A percentile compares a stretch with the other conserved stretches of the same genome.
Conservation (phyloP, 2,888 invertebrate species). For the Tetragonula carbonaria region DNA sequence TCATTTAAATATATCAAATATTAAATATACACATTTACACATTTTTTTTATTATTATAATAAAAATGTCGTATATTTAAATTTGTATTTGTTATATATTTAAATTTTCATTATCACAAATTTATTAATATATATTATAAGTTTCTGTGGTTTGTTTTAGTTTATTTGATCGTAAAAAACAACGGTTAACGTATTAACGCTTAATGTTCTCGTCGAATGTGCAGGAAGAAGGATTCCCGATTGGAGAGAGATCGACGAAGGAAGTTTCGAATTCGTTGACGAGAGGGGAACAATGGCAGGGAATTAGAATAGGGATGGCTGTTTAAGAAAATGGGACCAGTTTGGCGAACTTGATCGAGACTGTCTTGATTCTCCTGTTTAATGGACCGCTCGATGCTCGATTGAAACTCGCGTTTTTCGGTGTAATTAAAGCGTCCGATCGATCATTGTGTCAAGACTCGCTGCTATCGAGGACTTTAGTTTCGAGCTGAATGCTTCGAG, state of each 20-base stretch:
- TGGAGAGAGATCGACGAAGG: not conserved
- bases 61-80: too few relatives aligned
- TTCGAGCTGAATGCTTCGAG: not conserved
- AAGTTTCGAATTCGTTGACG: not conserved
- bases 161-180: too few relatives aligned
- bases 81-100: too few relatives aligned
- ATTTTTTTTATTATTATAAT: too few relatives aligned
- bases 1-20: too few relatives aligned
- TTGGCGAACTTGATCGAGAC: slow-evolving; percentile 7
- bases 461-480: not conserved
- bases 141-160: too few relatives aligned
- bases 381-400: slow-evolving; percentile 10
- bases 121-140: too few relatives aligned
- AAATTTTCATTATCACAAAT: too few relatives aligned
- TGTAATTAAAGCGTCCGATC: slow-evolving; percentile 20
- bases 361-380: not conserved
- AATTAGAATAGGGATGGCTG: not conserved
- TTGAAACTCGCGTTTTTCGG: slow-evolving; percentile 24
- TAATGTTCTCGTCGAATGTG: not conserved
- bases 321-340: slow-evolving; percentile 22
- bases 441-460: slow-evolving; percentile 19
- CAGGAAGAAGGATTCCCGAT: not conserved
- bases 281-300: not conserved
- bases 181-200: not conserved
- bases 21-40: too few relatives aligned